Conservation (phyloP, 2,113 vertebrate genomes). For the Pitta sordida region DNA sequence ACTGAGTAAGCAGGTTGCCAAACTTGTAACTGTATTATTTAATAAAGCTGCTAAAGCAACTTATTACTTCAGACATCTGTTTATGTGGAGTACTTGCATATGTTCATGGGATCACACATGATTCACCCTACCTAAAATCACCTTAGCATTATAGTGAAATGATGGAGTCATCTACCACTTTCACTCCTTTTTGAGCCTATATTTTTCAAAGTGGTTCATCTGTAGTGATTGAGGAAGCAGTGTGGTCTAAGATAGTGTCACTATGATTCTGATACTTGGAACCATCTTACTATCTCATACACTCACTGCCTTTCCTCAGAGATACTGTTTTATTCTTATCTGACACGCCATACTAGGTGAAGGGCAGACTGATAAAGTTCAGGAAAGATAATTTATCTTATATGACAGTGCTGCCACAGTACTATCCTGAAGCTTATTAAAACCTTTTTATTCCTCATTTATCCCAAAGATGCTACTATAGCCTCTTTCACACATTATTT, state of each 20-base stretch:
- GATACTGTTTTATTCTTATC: background rate
- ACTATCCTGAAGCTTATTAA: background rate
- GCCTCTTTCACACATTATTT: background rate
- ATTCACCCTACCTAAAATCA: background rate
- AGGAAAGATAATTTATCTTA: background rate
- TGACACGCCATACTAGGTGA: background rate
- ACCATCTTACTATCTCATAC: background rate
- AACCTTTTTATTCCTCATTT: background rate
- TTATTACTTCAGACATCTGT: background rate
- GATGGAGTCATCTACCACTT: background rate
- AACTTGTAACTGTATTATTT: background rate
- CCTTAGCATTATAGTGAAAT: background rate
- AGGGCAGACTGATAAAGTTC: background rate
- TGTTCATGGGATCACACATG: background rate
- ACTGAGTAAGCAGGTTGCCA: background rate
- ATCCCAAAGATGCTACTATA: background rate
- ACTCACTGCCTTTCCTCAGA: background rate
- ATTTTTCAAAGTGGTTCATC: background rate
- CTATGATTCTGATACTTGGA: background rate
- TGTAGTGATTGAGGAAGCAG: background rate
- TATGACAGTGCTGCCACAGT: background rate
- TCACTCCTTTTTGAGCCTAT: background rate
- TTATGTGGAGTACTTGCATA: background rate
- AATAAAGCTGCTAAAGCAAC: background rate
- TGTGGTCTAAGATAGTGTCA: background rate